Conservation (phyloP, 2,113 vertebrate genomes). For the Apistogramma diplotaenia region DNA sequence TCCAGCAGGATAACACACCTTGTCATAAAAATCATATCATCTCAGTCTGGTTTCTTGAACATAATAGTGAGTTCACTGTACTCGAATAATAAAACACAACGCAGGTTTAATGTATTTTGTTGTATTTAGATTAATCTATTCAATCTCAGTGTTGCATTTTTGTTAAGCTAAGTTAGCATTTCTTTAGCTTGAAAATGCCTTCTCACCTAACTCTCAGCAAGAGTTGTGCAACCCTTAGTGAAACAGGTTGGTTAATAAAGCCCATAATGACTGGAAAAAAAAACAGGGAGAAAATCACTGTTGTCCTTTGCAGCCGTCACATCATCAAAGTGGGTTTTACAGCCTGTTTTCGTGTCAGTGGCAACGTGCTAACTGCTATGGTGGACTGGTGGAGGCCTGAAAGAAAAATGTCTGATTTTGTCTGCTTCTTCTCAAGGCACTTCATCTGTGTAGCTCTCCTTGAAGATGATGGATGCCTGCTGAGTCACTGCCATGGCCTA, state of each 20-base stretch:
- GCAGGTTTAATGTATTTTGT: not conserved
- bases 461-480: slow-evolving; percentile 60
- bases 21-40: no score
- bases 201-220: not conserved
- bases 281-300: not conserved
- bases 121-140: not conserved
- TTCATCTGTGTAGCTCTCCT: slow-evolving; percentile 34
- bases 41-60: no score
- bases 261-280: not conserved
- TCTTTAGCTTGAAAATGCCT: not conserved
- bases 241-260: not conserved
- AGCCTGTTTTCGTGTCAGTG: not conserved
- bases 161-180: not conserved
- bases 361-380: not conserved
- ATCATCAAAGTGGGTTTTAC: not conserved
- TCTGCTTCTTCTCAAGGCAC: slow-evolving; percentile 2
- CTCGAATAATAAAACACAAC: not conserved
- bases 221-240: not conserved
- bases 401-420: slow-evolving; percentile 20
- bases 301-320: not conserved
- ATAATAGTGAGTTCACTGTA: no score
- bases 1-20: no score
- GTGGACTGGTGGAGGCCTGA: not conserved
- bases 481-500: slow-evolving; percentile 43
- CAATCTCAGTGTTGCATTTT: not conserved